These are phyloP conservation scores for Trissolcus brochymenae DNA, from an alignment of 2,888 invertebrate genomes.

Conservation along the genomic window DNA sequence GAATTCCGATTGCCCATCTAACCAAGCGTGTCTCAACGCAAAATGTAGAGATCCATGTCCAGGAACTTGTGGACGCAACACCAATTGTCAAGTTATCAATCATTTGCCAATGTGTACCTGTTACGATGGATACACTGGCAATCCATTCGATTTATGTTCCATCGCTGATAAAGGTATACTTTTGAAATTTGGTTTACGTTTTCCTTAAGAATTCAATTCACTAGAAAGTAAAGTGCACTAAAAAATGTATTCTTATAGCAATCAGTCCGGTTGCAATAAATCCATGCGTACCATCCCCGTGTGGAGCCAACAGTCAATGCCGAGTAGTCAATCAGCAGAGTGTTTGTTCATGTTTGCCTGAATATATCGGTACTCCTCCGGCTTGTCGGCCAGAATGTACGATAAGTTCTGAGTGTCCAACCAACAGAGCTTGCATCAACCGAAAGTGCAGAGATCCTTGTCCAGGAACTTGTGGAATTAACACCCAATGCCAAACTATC, in stretches of 20 bases:
- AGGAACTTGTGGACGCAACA: slow-evolving; percentile 83
- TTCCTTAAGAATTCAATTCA: background rate
- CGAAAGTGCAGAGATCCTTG: slow-evolving; percentile 88
- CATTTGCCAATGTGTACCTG: slow-evolving; percentile 88
- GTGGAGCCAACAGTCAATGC: slow-evolving; percentile 79
- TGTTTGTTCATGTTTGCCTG: slow-evolving; percentile 76
- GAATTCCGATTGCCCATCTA: slow-evolving; percentile 82
- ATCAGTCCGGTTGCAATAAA: slow-evolving; percentile 70
- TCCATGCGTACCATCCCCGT: slow-evolving; percentile 77
- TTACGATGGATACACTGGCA: slow-evolving; percentile 81
- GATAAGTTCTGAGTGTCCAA: slow-evolving; percentile 80
- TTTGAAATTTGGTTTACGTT: background rate
- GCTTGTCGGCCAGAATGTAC: slow-evolving; percentile 83
- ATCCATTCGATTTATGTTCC: slow-evolving; percentile 80
- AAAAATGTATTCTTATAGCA: background rate
- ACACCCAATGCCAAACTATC: slow-evolving; percentile 84
- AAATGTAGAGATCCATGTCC: slow-evolving; percentile 84
- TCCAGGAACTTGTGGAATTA: slow-evolving; percentile 87
- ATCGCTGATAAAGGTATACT: background rate
- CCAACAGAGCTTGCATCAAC: slow-evolving; percentile 80
- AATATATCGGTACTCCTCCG: slow-evolving; percentile 79
- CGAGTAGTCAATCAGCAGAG: slow-evolving; percentile 77
- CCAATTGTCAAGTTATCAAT: slow-evolving; percentile 86
- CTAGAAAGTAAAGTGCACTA: too few relatives aligned
- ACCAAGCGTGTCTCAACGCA: slow-evolving; percentile 82